Percentiles rank a stretch among this genome's conserved stretches.
Evolutionary conservation across 2,797 vertebrate genomes (phyloP).

Genomic region (Rhincodon typus): DNA sequence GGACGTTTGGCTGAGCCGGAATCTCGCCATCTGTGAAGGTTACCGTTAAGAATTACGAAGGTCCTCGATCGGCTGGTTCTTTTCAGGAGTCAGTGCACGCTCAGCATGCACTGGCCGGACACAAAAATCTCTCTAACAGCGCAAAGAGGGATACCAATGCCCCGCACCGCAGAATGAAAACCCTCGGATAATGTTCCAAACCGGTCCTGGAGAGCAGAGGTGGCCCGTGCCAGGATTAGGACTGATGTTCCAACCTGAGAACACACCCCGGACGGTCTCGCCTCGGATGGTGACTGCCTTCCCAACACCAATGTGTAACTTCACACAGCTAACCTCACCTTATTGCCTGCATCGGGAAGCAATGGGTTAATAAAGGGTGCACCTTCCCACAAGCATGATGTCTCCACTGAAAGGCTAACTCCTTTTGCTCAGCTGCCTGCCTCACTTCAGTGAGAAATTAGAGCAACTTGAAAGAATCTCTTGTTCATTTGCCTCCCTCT

Average conservation of each 20-base stretch:
- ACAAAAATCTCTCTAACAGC: not conserved
- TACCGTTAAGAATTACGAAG: not conserved
- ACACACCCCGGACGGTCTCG: too few relatives aligned
- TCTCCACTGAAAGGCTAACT: not conserved
- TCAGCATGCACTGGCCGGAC: not conserved
- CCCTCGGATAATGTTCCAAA: not conserved
- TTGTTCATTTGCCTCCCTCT: not conserved
- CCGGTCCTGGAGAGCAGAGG: not conserved
- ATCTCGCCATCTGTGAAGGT: slow-evolving; percentile 3
- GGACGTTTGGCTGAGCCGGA: not conserved
- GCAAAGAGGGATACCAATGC: not conserved
- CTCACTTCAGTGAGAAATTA: not conserved
- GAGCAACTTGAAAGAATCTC: not conserved
- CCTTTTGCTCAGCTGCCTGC: not conserved
- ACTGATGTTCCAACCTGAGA: too few relatives aligned
- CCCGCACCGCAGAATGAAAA: not conserved
- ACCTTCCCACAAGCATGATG: not conserved
- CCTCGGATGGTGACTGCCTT: not conserved
- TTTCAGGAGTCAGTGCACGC: not conserved
- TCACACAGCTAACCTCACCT: not conserved
- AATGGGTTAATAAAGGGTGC: not conserved
- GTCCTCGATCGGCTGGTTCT: not conserved
- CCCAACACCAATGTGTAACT: not conserved
- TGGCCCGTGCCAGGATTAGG: not conserved
- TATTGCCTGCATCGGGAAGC: not conserved